Base-by-base conservation (phyloP, 2,797 vertebrate genomes). In the Dryobates pubescens region DNA sequence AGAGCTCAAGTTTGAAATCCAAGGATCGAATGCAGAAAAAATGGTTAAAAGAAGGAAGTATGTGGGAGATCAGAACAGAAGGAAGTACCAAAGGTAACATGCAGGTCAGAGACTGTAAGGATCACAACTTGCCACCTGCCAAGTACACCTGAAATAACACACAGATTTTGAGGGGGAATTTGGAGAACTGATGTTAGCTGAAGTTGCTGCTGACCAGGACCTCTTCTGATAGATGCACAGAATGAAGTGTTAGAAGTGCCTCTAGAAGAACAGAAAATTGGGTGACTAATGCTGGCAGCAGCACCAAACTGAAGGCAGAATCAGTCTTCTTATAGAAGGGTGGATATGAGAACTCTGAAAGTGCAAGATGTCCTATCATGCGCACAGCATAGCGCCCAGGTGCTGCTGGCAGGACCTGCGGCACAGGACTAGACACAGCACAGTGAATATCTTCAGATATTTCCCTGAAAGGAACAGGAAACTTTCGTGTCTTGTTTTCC, bases 331-430 rank as follows among this genome's bases (percentile, higher is more conserved):
- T 57, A 82, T 2, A 57, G 74, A 74, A 72, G 5, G n/a, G 62
- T 10, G 18, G 70, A 10, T 27, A 17, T 47, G 58, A 61, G 29
- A 77, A 20, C 11, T n/a, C 36, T 32, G 18, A 23, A 74, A 85
- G 54, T 11, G 34, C 30, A 68, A 67, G 34, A 53, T 2, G 2
- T 15, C 36, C 4, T 18, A 69, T 45, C 24, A 34, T 23, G 59
- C 7, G 5, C 13, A 53, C 2, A 73, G 24, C 57, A 3, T 9
- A 65, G 24, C 3, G 68, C 2, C 7, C n/a, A 51, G 30, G 13
- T 0, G 2, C 32, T 56, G 51, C 12, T 3, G 3, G 20, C 41
- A 43, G 41, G 41, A 57, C 20, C 8, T 59, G n/a, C 1, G 13
- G 47, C 72, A 87, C 32, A 47, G 32, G 26, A 59, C 23, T 72